phyloP scores from a whole-genome alignment of 2,888 invertebrate genomes.

The Erynnis tages region DNA sequence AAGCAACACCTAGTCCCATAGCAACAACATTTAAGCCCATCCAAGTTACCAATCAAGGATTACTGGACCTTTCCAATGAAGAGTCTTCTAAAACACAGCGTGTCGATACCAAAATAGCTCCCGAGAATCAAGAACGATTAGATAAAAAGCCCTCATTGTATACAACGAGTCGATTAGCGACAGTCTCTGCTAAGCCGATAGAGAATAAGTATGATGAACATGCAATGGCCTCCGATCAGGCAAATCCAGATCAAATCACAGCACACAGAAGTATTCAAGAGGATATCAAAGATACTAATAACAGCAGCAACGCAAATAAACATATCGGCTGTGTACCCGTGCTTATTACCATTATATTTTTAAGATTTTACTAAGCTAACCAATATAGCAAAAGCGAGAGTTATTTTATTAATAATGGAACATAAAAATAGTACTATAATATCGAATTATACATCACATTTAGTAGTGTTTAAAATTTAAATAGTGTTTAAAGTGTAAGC shows the following conservation, averaged over 20 bases:
- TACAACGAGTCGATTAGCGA: constrained; percentile 65
- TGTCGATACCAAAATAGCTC: constrained; percentile 33
- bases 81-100: constrained; percentile 28
- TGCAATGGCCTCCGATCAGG: constrained; percentile 71
- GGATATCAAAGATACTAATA: constrained; percentile 30
- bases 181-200: constrained; percentile 67
- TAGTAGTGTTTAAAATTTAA: constrained; percentile 21
- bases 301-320: constrained; percentile 42
- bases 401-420: constrained; percentile 40
- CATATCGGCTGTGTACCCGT: constrained; percentile 41
- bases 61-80: constrained; percentile 36
- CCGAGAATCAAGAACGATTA: constrained; percentile 28
- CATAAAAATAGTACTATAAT: constrained; percentile 30
- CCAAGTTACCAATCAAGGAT: constrained; percentile 34
- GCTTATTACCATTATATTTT: constrained; percentile 42
- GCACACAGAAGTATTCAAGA: constrained; percentile 59
- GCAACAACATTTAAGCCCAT: constrained; percentile 22
- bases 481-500: constrained; percentile 2
- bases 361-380: constrained; percentile 40
- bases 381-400: constrained; percentile 1
- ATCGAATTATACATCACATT: constrained; percentile 38
- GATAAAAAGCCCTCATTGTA: constrained; percentile 41
- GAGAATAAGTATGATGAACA: constrained; percentile 51
- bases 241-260: constrained; percentile 61
- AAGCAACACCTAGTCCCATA: constrained; percentile 18